These are phyloP conservation scores for Falcunculus frontatus DNA, from an alignment of 2,113 vertebrate genomes.

Conservation along the genomic window DNA sequence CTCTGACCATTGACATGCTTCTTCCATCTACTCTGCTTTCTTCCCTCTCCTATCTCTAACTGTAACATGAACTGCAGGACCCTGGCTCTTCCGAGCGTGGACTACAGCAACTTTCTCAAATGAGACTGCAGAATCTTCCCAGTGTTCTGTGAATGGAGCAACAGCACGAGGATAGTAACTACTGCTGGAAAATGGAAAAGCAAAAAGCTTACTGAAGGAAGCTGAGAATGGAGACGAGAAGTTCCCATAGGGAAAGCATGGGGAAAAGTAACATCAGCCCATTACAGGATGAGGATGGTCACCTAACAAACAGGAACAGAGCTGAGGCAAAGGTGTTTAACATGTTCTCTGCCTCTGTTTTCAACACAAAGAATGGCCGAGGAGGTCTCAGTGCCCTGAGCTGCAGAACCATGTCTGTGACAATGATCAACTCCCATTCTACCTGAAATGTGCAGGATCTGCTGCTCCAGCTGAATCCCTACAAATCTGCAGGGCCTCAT, in stretches of 20 bases:
- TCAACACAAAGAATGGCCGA: fast-evolving
- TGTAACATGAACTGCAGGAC: neutral
- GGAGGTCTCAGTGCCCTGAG: neutral
- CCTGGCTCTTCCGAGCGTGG: neutral
- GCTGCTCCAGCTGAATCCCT: neutral
- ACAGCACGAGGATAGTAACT: neutral
- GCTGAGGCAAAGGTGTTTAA: neutral
- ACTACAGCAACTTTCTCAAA: neutral
- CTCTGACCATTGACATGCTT: neutral
- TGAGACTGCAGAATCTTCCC: neutral
- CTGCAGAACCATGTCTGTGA: neutral
- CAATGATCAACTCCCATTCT: neutral
- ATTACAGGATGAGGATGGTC: neutral
- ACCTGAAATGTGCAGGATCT: neutral
- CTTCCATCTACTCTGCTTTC: neutral
- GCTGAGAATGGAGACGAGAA: neutral
- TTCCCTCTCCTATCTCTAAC: neutral
- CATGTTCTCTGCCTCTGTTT: neutral
- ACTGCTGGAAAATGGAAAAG: neutral
- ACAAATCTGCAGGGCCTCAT: neutral
- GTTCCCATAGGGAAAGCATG: neutral
- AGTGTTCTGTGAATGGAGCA: neutral
- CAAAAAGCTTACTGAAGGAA: neutral
- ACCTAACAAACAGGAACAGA: neutral
- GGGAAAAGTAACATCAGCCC: neutral